Percentiles rank a stretch among this genome's conserved stretches.
Evolutionary conservation across 37 sponge, comb jelly and placozoan genomes (phyloP).

Genomic region (Chondrilla cf. caribensis): DNA sequence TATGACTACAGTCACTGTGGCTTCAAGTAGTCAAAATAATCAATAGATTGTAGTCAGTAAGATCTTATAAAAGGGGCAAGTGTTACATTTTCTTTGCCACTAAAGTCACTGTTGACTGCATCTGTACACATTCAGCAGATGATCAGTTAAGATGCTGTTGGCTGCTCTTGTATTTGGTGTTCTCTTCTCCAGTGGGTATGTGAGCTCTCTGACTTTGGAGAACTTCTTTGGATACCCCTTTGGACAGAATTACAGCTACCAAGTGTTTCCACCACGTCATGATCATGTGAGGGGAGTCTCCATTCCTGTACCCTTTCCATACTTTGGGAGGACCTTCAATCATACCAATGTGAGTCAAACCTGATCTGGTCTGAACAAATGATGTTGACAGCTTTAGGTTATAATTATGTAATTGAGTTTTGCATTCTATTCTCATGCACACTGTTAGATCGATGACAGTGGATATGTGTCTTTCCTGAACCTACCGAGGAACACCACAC

Average conservation of each 20-base stretch:
- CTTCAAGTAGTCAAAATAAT: no score
- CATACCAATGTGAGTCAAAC: background rate
- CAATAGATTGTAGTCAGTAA: no score
- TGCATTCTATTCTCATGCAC: no score
- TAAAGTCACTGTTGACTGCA: no score
- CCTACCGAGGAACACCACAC: no score
- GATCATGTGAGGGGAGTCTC: background rate
- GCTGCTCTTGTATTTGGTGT: background rate
- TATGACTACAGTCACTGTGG: no score
- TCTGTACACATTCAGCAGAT: no score
- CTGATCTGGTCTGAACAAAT: no score
- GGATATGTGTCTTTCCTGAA: conserved; percentile 26
- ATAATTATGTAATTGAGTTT: no score
- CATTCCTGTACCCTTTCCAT: background rate
- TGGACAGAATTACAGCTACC: background rate
- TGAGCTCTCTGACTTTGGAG: background rate
- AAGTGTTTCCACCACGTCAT: background rate
- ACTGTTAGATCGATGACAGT: conserved; percentile 7
- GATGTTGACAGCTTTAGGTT: no score
- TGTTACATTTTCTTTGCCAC: no score
- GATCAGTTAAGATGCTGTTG: background rate
- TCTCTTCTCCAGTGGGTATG: background rate
- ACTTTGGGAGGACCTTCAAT: background rate
- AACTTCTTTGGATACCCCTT: conserved; percentile 8
- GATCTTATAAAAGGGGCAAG: no score